Conservation (phyloP, 2,888 invertebrate species). For the Dorcus hopei region DNA sequence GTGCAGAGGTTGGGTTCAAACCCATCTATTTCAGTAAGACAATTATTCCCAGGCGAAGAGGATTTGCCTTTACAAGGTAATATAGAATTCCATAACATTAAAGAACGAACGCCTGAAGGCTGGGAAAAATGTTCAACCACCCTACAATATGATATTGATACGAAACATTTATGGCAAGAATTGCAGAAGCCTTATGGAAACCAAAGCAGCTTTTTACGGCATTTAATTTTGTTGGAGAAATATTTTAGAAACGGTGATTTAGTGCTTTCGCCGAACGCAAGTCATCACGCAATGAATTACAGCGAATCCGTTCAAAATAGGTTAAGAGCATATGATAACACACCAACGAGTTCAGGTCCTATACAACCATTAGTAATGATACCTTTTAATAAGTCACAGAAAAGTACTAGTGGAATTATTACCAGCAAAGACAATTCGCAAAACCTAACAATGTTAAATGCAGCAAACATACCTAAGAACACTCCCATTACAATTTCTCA, state of each 20-base stretch:
- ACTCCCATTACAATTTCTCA: conserved; percentile 44
- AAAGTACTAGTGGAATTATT: conserved; percentile 36
- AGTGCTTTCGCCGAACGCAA: conserved; percentile 68
- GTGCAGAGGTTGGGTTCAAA: conserved; percentile 70
- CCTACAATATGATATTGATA: conserved; percentile 80
- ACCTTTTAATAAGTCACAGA: conserved; percentile 39
- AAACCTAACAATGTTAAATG: conserved; percentile 30
- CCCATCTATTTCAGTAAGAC: conserved; percentile 78
- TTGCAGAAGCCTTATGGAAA: conserved; percentile 84
- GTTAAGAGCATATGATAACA: conserved; percentile 71
- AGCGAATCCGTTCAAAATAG: conserved; percentile 77
- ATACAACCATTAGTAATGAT: conserved; percentile 43
- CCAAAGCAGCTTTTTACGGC: conserved; percentile 80
- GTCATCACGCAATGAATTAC: conserved; percentile 72
- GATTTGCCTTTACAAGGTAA: conserved; percentile 74
- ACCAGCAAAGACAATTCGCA: conserved; percentile 27
- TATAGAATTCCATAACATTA: conserved; percentile 69
- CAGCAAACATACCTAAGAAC: conserved; percentile 43
- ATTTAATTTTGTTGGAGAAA: conserved; percentile 77
- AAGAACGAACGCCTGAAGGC: conserved; percentile 75
- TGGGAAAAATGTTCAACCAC: conserved; percentile 80
- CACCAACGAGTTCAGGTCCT: conserved; percentile 41
- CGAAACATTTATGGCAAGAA: conserved; percentile 76
- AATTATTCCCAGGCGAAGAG: conserved; percentile 79
- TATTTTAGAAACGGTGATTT: conserved; percentile 79